Conservation (phyloP, 2,797 vertebrate species). For the Mus caroli region DNA sequence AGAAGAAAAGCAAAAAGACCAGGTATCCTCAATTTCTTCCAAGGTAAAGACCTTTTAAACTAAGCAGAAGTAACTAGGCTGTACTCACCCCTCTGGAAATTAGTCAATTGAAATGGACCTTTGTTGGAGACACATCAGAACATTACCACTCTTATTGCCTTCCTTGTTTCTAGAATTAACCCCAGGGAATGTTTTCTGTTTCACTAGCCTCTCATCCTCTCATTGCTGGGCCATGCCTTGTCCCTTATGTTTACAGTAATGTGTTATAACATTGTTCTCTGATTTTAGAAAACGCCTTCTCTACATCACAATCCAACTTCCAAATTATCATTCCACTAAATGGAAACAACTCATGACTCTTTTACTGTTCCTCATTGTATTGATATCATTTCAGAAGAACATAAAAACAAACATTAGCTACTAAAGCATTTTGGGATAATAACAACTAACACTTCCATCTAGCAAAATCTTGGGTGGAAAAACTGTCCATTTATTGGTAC, state of each 20-base stretch:
- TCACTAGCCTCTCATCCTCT: not conserved
- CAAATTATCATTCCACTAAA: not conserved
- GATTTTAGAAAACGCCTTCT: not conserved
- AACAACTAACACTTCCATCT: not conserved
- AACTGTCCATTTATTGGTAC: not conserved
- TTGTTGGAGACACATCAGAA: not conserved
- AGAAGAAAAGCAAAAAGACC: not conserved
- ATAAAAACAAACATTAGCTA: not conserved
- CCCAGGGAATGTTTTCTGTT: slow-evolving; percentile 61
- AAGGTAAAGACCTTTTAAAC: not conserved
- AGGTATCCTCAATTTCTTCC: not conserved
- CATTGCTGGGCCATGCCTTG: accelerated
- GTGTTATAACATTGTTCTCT: accelerated
- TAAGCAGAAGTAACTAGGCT: not conserved
- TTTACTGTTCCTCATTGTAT: not conserved
- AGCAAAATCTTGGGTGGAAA: not conserved
- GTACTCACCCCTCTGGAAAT: not conserved
- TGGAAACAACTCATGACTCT: not conserved
- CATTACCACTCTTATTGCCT: not conserved
- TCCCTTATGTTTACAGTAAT: not conserved
- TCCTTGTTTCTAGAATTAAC: not conserved
- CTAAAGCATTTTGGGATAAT: not conserved
- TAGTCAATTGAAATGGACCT: not conserved
- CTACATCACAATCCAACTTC: not conserved
- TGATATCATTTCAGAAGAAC: slow-evolving; percentile 49